phyloP scores from a whole-genome alignment of 1,140 invertebrate species.

The Eubasilissa regina region DNA sequence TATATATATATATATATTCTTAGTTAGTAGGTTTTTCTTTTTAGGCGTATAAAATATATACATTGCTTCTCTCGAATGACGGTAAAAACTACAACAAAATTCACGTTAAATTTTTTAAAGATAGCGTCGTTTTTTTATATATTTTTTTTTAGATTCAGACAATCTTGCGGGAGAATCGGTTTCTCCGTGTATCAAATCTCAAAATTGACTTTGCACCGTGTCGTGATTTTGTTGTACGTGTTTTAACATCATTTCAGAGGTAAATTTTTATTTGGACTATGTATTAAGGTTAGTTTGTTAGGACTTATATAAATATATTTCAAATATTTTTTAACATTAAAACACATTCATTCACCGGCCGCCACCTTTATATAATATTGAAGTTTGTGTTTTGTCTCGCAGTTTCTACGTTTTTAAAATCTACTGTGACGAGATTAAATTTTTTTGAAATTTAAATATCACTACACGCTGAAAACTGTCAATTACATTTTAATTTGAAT shows the following conservation, averaged over 20 bases:
- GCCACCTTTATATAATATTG: conserved; percentile 2
- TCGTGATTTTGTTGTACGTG: neutral
- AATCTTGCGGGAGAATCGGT: neutral
- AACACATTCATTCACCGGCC: neutral
- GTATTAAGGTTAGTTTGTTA: conserved; percentile 20
- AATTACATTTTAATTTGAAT: conserved; percentile 29
- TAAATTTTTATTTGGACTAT: conserved; percentile 10
- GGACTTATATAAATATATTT: conserved; percentile 19
- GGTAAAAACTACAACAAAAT: conserved; percentile 5
- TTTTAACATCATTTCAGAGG: neutral
- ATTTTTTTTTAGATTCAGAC: conserved; percentile 7
- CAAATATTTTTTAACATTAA: conserved; percentile 27
- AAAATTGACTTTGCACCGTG: neutral
- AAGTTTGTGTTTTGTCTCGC: conserved; percentile 14
- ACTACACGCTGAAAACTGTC: conserved; percentile 33
- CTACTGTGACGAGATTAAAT: conserved; percentile 19
- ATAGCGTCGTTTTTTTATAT: neutral
- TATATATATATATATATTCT: neutral
- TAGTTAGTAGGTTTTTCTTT: conserved; percentile 24
- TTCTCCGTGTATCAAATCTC: neutral
- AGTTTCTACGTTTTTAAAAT: neutral
- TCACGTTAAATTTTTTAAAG: neutral
- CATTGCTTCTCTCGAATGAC: neutral
- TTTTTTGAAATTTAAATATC: conserved; percentile 30
- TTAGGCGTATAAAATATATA: conserved; percentile 26